These are phyloP conservation scores for Liasis olivaceus DNA, from an alignment of 2,797 vertebrate genomes.

Conservation along the genomic window DNA sequence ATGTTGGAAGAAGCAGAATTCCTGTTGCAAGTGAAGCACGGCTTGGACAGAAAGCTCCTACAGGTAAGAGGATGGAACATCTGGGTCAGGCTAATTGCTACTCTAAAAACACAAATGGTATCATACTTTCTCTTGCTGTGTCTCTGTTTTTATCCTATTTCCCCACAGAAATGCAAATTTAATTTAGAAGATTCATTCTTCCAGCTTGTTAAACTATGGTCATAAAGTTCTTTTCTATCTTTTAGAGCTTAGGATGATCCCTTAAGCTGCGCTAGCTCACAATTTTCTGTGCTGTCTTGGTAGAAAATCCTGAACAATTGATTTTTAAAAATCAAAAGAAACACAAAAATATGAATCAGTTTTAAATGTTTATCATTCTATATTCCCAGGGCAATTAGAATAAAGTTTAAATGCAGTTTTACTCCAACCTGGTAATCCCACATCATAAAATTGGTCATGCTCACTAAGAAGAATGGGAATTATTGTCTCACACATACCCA, in stretches of 20 bases:
- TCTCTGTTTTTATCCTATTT: not conserved
- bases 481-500: not conserved
- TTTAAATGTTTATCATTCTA: not conserved
- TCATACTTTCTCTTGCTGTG: not conserved
- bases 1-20: not conserved
- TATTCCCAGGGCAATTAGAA: not conserved
- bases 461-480: not conserved
- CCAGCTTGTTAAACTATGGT: not conserved
- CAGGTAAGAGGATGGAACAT: not conserved
- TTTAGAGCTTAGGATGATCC: not conserved
- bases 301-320: not conserved
- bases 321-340: not conserved
- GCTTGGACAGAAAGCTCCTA: not conserved
- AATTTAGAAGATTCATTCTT: not conserved
- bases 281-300: not conserved
- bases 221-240: not conserved
- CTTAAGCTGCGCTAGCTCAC: too few species aligned
- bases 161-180: not conserved
- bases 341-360: not conserved
- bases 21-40: not conserved
- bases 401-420: not conserved
- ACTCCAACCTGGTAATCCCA: not conserved
- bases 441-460: not conserved
- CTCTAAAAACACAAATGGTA: not conserved
- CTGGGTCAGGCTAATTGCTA: not conserved